Conservation (phyloP, 1,140 invertebrate species). For the Mizuhopecten yessoensis region DNA sequence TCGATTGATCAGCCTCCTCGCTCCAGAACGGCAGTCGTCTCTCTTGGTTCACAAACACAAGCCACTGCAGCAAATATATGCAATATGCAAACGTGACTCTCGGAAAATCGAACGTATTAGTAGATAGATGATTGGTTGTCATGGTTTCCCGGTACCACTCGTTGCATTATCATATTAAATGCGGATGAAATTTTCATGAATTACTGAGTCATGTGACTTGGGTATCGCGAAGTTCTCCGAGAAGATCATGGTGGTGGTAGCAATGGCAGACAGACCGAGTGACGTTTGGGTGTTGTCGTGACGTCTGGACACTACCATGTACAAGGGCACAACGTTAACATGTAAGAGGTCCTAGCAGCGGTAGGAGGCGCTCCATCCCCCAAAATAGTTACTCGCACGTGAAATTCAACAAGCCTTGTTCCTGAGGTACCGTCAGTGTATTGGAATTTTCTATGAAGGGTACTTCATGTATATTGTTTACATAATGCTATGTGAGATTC, state of each 20-base stretch:
- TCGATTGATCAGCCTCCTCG: background rate
- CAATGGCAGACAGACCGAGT: background rate
- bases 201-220: slow-evolving; percentile 58
- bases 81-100: slow-evolving; percentile 45
- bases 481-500: slow-evolving; percentile 27
- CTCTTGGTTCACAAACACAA: slow-evolving; percentile 42
- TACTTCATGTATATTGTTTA: background rate
- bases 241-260: slow-evolving; percentile 44
- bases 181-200: slow-evolving; percentile 68
- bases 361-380: background rate
- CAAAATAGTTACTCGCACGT: slow-evolving; percentile 1
- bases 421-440: background rate
- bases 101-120: slow-evolving; percentile 66
- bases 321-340: background rate
- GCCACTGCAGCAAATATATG: slow-evolving; percentile 11
- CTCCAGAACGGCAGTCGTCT: slow-evolving; percentile 16
- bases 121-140: slow-evolving; percentile 64
- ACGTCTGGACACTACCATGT: background rate
- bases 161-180: slow-evolving; percentile 66
- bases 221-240: slow-evolving; percentile 54
- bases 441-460: slow-evolving; percentile 19
- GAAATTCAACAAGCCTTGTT: slow-evolving; percentile 15
- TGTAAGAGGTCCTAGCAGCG: background rate
- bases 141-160: slow-evolving; percentile 61
- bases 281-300: background rate